These are phyloP conservation scores for Zoanthus sociatus DNA, from an alignment of 92 coral and sea anemone species.

Conservation along the genomic window DNA sequence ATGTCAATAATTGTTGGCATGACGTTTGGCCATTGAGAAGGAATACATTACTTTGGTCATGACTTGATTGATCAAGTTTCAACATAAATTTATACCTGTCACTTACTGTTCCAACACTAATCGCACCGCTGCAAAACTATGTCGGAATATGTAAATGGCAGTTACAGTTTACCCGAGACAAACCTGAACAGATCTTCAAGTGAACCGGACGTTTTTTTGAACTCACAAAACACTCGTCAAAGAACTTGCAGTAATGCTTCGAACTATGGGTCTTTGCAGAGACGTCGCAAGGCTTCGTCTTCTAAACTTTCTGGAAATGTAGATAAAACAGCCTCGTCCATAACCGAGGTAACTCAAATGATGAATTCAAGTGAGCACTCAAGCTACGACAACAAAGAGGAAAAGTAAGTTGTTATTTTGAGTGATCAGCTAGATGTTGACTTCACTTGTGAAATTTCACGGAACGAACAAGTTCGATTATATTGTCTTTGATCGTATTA, in stretches of 20 bases:
- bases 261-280: constrained; percentile 31
- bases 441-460: too few relatives aligned
- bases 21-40: constrained; percentile 11
- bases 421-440: too few relatives aligned
- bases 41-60: background rate
- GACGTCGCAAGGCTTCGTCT: constrained; percentile 23
- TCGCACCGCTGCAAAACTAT: constrained; percentile 6
- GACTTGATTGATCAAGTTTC: constrained; percentile 34
- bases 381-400: background rate
- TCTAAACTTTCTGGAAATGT: constrained; percentile 34
- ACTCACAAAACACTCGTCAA: constrained; percentile 33
- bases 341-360: background rate
- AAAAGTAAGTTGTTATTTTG: constrained; percentile 7
- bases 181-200: constrained; percentile 44
- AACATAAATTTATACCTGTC: constrained; percentile 13
- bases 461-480: too few relatives aligned
- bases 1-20: background rate
- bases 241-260: constrained; percentile 39
- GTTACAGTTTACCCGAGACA: constrained; percentile 5
- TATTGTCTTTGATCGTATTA: too few relatives aligned
- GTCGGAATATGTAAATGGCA: constrained; percentile 43
- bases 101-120: background rate
- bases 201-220: constrained; percentile 31
- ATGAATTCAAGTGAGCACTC: constrained; percentile 25
- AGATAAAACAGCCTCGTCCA: background rate